A percentile compares a stretch with the other conserved stretches of the same genome.
Evolutionary conservation across 2,888 invertebrate species (phyloP).

Genomic region (Pandemis corylana): DNA sequence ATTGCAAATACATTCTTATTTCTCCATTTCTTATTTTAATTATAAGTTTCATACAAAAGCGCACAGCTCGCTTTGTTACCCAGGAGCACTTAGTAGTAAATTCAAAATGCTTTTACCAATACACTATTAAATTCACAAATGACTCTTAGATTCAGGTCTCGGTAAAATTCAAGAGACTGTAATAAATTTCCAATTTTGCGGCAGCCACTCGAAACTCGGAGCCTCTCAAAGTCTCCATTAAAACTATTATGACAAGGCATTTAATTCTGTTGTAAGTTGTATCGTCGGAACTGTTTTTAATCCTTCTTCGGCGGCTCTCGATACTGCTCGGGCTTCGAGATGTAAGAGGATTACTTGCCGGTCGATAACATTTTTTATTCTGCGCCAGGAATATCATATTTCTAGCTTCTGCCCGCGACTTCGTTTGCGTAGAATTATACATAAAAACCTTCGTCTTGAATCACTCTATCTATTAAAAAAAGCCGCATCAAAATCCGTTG

Average conservation of each 20-base stretch:
- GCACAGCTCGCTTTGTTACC: not conserved
- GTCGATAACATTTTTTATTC: constrained; percentile 14
- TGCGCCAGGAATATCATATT: not conserved
- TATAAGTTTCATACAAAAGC: no score
- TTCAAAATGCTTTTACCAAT: not conserved
- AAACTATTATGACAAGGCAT: constrained; percentile 42
- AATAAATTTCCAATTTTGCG: constrained; percentile 30
- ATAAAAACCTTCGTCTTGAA: no score
- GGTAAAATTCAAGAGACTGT: constrained; percentile 16
- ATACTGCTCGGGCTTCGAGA: constrained; percentile 23
- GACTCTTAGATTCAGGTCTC: constrained; percentile 4
- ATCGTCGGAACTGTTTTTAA: constrained; percentile 36
- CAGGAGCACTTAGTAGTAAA: not conserved
- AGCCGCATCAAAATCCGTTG: no score
- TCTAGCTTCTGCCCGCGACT: no score
- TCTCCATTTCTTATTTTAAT: no score
- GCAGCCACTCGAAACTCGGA: constrained; percentile 29
- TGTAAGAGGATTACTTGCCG: constrained; percentile 33
- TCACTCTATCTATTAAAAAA: no score
- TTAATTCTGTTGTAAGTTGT: constrained; percentile 38
- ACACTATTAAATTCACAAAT: constrained; percentile 11
- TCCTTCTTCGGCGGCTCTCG: constrained; percentile 19
- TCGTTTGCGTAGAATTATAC: no score
- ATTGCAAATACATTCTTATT: no score
- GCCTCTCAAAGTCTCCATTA: constrained; percentile 40